Base-by-base conservation (phyloP, 2,797 vertebrate genomes). In the Chelon auratus region DNA sequence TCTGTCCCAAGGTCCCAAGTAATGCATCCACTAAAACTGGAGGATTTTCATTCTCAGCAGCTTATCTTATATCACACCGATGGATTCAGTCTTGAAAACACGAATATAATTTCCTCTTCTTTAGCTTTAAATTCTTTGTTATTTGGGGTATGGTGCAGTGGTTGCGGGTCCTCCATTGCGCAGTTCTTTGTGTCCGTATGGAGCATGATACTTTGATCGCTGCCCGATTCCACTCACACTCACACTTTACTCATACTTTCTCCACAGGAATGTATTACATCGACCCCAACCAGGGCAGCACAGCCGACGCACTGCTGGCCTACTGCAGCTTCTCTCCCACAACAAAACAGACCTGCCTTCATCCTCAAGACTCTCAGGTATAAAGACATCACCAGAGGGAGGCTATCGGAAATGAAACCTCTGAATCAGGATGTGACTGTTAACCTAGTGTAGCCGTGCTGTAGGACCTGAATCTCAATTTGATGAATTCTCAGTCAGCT, bases 261-360 rank as follows among this genome's bases (percentile, higher is more conserved):
- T 82, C 76, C 88, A 54, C 85, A 97, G 97, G 96, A 47, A 94
- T 95, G 75, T 97, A 96, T 87, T 96, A 97, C 91, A 95, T 97
- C 2, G 97, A 97, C 84, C 97, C 97, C 62, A 97, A 97, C 90
- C 97, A 97, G 80, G 97, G 97, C 79, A 97, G 96, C 75, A 66
- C 94, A 0, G 89, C 60, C 4, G 97, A 97, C 0, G 92, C 96
- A 0, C 88, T 97, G 78, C 72, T 95, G 76, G 96, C 92, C n/a
- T 95, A 94, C 91, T 97, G 97, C 90, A 95, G 94, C 92, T 96
- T 97, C 87, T 95, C 95, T 0, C 90, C 93, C 0, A 47, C 86
- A 12, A 93, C 93, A 10, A 94, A 92, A 1, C 93, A 96, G 85
- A 97, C 96, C 56, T 97, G 97, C 89, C 91, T 97, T 24, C 80